phyloP scores from a whole-genome alignment of 2,797 vertebrate species.

The Etheostoma perlongum region DNA sequence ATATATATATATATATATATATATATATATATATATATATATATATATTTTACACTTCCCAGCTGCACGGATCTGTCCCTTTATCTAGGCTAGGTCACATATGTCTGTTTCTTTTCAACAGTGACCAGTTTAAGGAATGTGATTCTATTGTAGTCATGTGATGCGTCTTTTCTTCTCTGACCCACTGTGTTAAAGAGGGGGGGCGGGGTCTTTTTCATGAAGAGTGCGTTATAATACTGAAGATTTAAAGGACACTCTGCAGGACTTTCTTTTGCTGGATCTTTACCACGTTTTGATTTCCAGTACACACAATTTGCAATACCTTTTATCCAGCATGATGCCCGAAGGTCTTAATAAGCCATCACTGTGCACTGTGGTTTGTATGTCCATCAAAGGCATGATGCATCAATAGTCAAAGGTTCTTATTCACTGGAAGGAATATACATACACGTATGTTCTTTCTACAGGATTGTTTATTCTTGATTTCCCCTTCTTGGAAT shows the following conservation, averaged over 20 bases:
- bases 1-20: no score
- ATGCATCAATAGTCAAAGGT: background rate
- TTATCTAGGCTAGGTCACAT: slow-evolving; percentile 12
- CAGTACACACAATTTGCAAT: no score
- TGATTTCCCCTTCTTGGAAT: background rate
- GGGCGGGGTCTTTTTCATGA: background rate
- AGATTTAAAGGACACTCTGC: slow-evolving; percentile 12
- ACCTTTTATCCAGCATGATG: no score
- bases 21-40: no score
- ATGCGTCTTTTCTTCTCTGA: slow-evolving; percentile 56
- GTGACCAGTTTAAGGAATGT: slow-evolving; percentile 57
- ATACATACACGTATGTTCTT: background rate
- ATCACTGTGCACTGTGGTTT: background rate
- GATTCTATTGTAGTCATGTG: slow-evolving; percentile 68
- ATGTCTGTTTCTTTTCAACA: slow-evolving; percentile 30
- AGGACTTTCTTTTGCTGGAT: slow-evolving; percentile 23
- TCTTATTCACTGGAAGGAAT: background rate
- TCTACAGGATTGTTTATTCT: rapidly evolving
- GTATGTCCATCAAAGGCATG: background rate
- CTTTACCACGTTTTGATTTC: no score
- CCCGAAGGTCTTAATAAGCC: background rate
- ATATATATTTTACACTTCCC: background rate
- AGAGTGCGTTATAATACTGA: background rate
- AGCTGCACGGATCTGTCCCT: background rate
- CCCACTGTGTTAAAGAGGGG: slow-evolving; percentile 12